phyloP scores from a whole-genome alignment of 2,888 invertebrate genomes.

The Zaprionus obscuricornis region DNA sequence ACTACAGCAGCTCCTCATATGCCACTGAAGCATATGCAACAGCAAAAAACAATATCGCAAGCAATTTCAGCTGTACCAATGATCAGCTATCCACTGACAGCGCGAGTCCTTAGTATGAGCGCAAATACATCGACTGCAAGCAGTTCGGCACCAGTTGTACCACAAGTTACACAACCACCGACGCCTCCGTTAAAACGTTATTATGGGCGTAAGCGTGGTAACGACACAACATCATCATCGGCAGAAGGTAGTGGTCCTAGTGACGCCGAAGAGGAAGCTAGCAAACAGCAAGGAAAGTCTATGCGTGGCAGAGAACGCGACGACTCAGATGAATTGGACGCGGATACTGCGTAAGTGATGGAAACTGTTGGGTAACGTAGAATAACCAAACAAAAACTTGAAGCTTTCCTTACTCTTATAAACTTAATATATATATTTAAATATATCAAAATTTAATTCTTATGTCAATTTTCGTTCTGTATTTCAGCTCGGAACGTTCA shows the following conservation, averaged over 20 bases:
- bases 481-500: slow-evolving; percentile 80
- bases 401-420: neutral
- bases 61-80: slow-evolving; percentile 45
- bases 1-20: slow-evolving; percentile 23
- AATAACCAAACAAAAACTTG: slow-evolving; percentile 35
- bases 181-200: slow-evolving; percentile 84
- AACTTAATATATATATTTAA: too few relatives aligned
- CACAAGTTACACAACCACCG: slow-evolving; percentile 78
- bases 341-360: slow-evolving; percentile 81
- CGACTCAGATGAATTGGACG: slow-evolving; percentile 79
- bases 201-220: slow-evolving; percentile 85
- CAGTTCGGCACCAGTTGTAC: slow-evolving; percentile 26
- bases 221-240: slow-evolving; percentile 84
- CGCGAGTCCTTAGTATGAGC: slow-evolving; percentile 45
- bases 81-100: slow-evolving; percentile 71
- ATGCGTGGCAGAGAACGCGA: slow-evolving; percentile 67
- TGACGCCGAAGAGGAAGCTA: slow-evolving; percentile 57
- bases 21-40: slow-evolving; percentile 29
- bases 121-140: slow-evolving; percentile 25
- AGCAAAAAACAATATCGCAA: slow-evolving; percentile 15
- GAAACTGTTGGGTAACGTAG: slow-evolving; percentile 73
- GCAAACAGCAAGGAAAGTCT: slow-evolving; percentile 36
- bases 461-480: slow-evolving; percentile 3
- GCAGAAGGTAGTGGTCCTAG: slow-evolving; percentile 63
- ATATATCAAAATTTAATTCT: neutral